Conservation (phyloP, 2,888 invertebrate genomes). For the Ligdia adustata region DNA sequence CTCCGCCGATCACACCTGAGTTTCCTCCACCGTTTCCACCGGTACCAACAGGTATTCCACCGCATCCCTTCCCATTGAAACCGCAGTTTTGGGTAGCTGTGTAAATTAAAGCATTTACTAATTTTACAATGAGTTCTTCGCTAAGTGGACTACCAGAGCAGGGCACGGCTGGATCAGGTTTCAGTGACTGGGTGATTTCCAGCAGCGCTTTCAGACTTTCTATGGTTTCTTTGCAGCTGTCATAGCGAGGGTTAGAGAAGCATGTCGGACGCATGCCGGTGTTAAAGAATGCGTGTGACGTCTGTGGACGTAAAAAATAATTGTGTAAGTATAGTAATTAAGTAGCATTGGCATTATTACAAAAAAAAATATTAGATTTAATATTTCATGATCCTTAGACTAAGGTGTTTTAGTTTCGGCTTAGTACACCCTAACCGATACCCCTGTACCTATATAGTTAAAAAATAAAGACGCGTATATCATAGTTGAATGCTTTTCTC, state of each 20-base stretch:
- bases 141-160: constrained; percentile 37
- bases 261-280: constrained; percentile 34
- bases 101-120: constrained; percentile 64
- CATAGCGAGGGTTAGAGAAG: constrained; percentile 30
- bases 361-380: too few relatives aligned
- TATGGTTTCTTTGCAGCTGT: constrained; percentile 41
- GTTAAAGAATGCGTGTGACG: constrained; percentile 42
- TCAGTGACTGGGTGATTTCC: constrained; percentile 38
- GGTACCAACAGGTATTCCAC: constrained; percentile 9
- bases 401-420: too few relatives aligned
- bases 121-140: constrained; percentile 63
- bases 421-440: too few relatives aligned
- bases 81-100: constrained; percentile 53
- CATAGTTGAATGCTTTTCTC: too few relatives aligned
- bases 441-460: too few relatives aligned
- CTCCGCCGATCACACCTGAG: constrained; percentile 11
- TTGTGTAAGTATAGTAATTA: neutral
- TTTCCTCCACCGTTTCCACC: constrained; percentile 17
- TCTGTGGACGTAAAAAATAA: constrained; percentile 40
- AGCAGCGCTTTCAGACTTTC: constrained; percentile 46
- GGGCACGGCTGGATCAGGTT: constrained; percentile 26
- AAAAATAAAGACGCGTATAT: too few relatives aligned
- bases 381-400: too few relatives aligned
- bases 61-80: constrained; percentile 26
- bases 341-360: too few relatives aligned